Percentiles rank a stretch among this genome's conserved stretches.
Evolutionary conservation across 2,888 invertebrate species (phyloP).

Genomic region (Synergus gifuensis): DNA sequence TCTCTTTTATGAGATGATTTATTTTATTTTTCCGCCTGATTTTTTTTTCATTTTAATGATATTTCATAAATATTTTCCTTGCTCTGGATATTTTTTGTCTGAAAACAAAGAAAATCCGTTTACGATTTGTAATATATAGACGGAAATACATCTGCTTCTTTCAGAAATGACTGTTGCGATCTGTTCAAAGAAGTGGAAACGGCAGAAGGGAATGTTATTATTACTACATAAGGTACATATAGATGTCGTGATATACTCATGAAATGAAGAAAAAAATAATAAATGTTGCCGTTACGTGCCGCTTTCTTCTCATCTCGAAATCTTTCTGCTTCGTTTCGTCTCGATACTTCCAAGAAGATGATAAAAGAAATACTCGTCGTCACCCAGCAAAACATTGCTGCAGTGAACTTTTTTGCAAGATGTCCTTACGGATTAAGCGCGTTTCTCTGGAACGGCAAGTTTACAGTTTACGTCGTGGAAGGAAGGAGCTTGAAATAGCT

Average conservation of each 20-base stretch:
- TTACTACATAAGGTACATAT: constrained; percentile 33
- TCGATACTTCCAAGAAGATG: constrained; percentile 47
- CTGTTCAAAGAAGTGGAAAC: constrained; percentile 26
- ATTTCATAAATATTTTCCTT: neutral
- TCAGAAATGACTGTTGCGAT: constrained; percentile 1
- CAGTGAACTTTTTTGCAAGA: constrained; percentile 64
- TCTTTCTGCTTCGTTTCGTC: constrained; percentile 40
- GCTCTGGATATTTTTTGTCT: neutral
- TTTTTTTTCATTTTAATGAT: neutral
- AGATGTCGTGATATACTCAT: constrained; percentile 31
- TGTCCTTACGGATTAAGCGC: constrained; percentile 64
- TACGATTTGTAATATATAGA: neutral
- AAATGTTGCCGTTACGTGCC: constrained; percentile 33
- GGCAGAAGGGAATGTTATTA: constrained; percentile 31
- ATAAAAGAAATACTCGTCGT: constrained; percentile 48
- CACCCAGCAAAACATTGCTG: constrained; percentile 48
- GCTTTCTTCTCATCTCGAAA: constrained; percentile 45
- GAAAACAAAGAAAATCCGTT: constrained; percentile 1
- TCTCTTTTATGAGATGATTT: neutral
- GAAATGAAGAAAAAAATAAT: constrained; percentile 23
- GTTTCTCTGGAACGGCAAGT: constrained; percentile 55
- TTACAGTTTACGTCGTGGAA: constrained; percentile 45
- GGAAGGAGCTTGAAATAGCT: constrained; percentile 58
- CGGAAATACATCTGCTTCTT: neutral
- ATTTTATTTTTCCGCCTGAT: too few relatives aligned